Base-by-base conservation (phyloP, 53 echinoderm and acorn worm genomes). In the Arbacia lixula region DNA sequence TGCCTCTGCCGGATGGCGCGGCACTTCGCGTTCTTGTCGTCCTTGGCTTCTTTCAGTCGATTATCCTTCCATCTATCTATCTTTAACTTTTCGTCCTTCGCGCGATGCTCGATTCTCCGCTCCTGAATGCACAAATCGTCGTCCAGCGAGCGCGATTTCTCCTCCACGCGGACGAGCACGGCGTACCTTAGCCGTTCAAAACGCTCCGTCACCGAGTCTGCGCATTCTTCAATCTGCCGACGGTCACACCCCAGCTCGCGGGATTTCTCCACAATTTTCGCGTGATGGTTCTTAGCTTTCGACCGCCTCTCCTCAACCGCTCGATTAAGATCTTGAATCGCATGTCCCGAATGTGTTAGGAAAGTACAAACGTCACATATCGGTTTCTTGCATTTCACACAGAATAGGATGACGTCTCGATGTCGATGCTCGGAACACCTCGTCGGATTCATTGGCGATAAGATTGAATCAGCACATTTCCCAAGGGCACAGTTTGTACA, bases 51-150 rank as follows among this genome's bases (percentile, higher is more conserved):
- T 30, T 43, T 6, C 5, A 81, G 31, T 6, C 82, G 82, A 81
- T 81, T 81, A 26, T 81, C 82, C 12, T 63, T 81, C 82, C 82
- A 81, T 49, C 82, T 62, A 43, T 81, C 62, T 62, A 81, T 81
- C 46, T 64, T 81, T 30, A 33, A 9, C 12, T 63, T 81, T 33
- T 81, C 82, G 17, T 81, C 82, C 33, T 63, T 43, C 1, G 82
- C 82, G 64, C 65, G 82, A 5, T 6, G 28, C 31, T 81, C 82
- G 19, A 81, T 20, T 30, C 49, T 63, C 40, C 82, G 62, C n/a
- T 6, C 46, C 2, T 28, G 21, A 20, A 81, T 30, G 33, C 42
- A 46, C 9, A 42, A 10, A 20, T 81, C 82, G 1, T 81, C 82
- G 1, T 62, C 46, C 25, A 81, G 14, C 19, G 10, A n/a, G 42